These are phyloP conservation scores for Nematolebias whitei DNA, from an alignment of 2,113 vertebrate species.

Conservation along the genomic window DNA sequence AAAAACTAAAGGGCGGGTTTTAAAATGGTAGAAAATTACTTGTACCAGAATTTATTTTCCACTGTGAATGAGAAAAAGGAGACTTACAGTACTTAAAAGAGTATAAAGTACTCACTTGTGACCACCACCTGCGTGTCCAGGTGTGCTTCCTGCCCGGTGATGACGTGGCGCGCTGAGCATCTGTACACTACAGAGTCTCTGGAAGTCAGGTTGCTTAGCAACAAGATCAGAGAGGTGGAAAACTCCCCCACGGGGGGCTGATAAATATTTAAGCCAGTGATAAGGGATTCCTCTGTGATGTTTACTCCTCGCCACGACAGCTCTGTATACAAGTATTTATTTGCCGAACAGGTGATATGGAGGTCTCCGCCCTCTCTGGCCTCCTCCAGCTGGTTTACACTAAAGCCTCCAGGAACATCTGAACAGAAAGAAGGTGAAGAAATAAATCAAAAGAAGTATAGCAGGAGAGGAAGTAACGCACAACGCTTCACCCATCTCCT, in stretches of 20 bases:
- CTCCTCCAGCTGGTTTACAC: constrained; percentile 81
- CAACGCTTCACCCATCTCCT: constrained; percentile 8
- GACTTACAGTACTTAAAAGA: too few relatives aligned
- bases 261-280: constrained; percentile 49
- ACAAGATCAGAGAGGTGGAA: constrained; percentile 82
- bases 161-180: constrained; percentile 85
- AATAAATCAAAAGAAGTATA: neutral
- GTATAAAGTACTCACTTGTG: constrained; percentile 79
- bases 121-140: constrained; percentile 87
- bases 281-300: neutral
- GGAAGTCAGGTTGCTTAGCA: constrained; percentile 85
- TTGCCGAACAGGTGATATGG: constrained; percentile 87
- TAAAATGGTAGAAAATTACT: neutral
- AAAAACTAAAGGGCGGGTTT: too few relatives aligned
- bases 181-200: constrained; percentile 87
- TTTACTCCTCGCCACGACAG: constrained; percentile 85
- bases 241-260: constrained; percentile 75
- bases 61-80: too few relatives aligned
- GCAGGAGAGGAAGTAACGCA: constrained; percentile 10
- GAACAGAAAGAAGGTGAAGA: constrained; percentile 12
- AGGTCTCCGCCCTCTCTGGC: constrained; percentile 89
- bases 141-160: constrained; percentile 85
- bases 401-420: constrained; percentile 91
- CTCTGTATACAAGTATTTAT: constrained; percentile 89
- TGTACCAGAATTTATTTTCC: neutral